Percentiles rank a stretch among this genome's conserved stretches.
phyloP scores from a whole-genome alignment of 2,888 invertebrate species.

The Orthosia cruda region DNA sequence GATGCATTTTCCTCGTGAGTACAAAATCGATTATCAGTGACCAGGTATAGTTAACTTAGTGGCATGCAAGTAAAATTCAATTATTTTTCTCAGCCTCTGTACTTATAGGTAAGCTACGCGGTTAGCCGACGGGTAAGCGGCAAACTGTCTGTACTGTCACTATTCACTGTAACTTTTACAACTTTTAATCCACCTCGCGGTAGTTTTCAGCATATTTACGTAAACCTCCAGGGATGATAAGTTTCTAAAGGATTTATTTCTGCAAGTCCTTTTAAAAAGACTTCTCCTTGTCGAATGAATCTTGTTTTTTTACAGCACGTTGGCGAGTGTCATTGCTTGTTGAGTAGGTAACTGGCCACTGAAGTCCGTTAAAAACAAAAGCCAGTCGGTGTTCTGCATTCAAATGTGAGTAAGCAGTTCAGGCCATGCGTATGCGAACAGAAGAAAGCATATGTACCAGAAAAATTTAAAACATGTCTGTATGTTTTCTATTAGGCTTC shows the following conservation, averaged over 20 bases:
- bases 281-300: background rate
- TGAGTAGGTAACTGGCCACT: background rate
- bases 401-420: slow-evolving; percentile 21
- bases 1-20: background rate
- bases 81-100: background rate
- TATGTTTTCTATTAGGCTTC: background rate
- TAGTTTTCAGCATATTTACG: slow-evolving; percentile 29
- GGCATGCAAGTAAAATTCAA: background rate
- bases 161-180: slow-evolving; percentile 22
- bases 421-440: slow-evolving; percentile 23
- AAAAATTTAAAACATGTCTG: slow-evolving; percentile 25
- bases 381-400: slow-evolving; percentile 33
- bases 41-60: background rate
- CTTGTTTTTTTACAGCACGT: background rate
- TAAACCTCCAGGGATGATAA: slow-evolving; percentile 5
- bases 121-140: background rate
- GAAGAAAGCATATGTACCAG: slow-evolving; percentile 5
- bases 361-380: slow-evolving; percentile 25
- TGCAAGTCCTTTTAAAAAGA: slow-evolving; percentile 1
- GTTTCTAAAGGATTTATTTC: slow-evolving; percentile 20
- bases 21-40: background rate
- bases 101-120: background rate
- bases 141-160: slow-evolving; percentile 13
- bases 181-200: slow-evolving; percentile 2
- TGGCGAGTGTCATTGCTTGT: background rate